Percentiles rank a stretch among this genome's conserved stretches.
These are phyloP conservation scores for Marcusenius ussheri DNA, from an alignment of 2,113 vertebrate species.

Conservation along the genomic window DNA sequence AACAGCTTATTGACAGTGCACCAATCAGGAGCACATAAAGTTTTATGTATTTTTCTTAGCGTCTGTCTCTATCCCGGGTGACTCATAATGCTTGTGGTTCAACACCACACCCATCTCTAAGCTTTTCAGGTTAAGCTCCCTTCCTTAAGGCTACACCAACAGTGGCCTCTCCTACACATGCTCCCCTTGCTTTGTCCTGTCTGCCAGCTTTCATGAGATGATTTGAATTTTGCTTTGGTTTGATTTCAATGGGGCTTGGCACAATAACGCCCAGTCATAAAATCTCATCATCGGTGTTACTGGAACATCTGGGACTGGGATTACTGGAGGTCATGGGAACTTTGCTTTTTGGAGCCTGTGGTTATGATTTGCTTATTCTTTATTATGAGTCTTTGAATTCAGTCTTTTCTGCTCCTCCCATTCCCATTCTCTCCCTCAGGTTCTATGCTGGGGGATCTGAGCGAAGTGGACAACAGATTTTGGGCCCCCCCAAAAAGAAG, in stretches of 20 bases:
- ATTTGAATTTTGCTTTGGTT: not conserved
- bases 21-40: not conserved
- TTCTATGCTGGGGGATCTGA: conserved; percentile 96
- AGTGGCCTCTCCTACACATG: not conserved
- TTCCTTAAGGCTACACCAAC: not conserved
- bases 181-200: not conserved
- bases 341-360: not conserved
- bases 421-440: conserved; percentile 49
- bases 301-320: not conserved
- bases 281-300: not conserved
- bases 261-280: not conserved
- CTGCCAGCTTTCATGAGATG: not conserved
- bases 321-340: not conserved
- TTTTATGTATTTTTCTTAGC: not conserved
- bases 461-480: conserved; percentile 94
- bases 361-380: not conserved
- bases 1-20: not conserved
- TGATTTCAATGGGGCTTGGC: not conserved
- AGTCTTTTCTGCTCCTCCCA: not conserved
- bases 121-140: not conserved
- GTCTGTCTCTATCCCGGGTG: not conserved
- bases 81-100: not conserved
- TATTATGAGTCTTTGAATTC: not conserved
- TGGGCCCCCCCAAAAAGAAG: conserved; percentile 93
- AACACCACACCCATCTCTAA: not conserved